phyloP scores from a whole-genome alignment of 1,140 invertebrate species.

The Drosophila watanabei region DNA sequence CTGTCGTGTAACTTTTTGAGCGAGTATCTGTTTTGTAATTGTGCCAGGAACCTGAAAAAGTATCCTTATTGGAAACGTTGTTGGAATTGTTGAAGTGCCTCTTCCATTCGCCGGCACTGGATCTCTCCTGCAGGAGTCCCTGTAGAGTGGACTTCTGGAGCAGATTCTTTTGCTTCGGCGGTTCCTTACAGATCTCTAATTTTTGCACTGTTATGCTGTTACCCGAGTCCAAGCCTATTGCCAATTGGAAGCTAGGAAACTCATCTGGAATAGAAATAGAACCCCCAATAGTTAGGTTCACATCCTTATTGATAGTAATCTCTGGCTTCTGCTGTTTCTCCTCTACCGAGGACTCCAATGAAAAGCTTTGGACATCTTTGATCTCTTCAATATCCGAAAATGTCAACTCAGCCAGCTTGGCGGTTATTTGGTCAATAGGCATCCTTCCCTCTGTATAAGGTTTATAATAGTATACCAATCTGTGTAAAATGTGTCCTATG shows the following conservation, averaged over 20 bases:
- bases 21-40: background rate
- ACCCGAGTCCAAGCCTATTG: background rate
- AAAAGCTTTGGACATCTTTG: background rate
- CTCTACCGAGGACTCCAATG: background rate
- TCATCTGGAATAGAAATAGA: background rate
- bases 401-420: background rate
- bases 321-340: background rate
- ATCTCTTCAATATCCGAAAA: background rate
- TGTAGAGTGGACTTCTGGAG: background rate
- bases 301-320: background rate
- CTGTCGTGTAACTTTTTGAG: background rate
- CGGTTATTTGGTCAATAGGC: background rate
- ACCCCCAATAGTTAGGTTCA: background rate
- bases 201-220: background rate
- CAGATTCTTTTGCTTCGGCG: too few species aligned
- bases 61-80: too few species aligned
- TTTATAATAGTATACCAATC: background rate
- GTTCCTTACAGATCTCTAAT: background rate
- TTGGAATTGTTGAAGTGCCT: background rate
- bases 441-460: background rate
- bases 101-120: background rate
- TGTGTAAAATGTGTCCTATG: conserved; percentile 3
- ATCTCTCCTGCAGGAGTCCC: background rate
- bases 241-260: background rate
- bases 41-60: background rate